Evolutionary conservation across 1,140 invertebrate species (phyloP), one percentile per base, ranked within the genome.

Genomic region (Agrypnia vestita): DNA sequence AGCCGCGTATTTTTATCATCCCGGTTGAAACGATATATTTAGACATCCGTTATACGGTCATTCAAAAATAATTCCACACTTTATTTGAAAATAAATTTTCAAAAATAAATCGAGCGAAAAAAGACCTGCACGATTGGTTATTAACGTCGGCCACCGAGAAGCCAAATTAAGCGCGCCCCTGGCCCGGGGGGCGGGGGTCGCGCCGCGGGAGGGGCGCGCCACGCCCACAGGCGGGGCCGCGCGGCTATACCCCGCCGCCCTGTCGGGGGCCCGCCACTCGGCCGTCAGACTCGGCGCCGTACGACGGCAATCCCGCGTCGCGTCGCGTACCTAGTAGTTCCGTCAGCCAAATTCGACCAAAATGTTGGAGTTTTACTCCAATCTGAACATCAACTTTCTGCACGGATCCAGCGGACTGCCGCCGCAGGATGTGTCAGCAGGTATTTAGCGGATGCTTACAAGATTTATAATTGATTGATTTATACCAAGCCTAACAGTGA

Each of bases 331-430:
- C 13, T 49, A 49, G 13, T 51, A 51, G n/a, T 51, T 51, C 1
- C 6, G 25, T 35, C 25, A 6, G n/a, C 3, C 56, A 0, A 4
- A 19, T 19, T 12, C 3, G 1, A 3, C 17, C 0, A 74, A 43
- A 6, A 88, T 88, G 87, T 85, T 88, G 85, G 86, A 88, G 80
- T 88, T 88, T 85, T 88, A 87, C 83, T 86, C 86, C 0, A 86
- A 87, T 82, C 83, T 88, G 80, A 86, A 85, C 64, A 79, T 87
- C 67, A 86, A 86, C 75, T 83, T 86, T 61, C 84, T 76, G 3
- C 74, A 62, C 9, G 74, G 53, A 76, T 56, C 74, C 11, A 11
- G 35, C 11, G 74, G 74, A 1, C 44, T 43, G 3, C 11, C 74
- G 47, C 15, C 74, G 3, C 61, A 67, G 0, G 71, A 74, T 17